A percentile compares a stretch with the other conserved stretches of the same genome.
Conservation (phyloP, 2,113 vertebrate species). For the Dicentrarchus labrax region DNA sequence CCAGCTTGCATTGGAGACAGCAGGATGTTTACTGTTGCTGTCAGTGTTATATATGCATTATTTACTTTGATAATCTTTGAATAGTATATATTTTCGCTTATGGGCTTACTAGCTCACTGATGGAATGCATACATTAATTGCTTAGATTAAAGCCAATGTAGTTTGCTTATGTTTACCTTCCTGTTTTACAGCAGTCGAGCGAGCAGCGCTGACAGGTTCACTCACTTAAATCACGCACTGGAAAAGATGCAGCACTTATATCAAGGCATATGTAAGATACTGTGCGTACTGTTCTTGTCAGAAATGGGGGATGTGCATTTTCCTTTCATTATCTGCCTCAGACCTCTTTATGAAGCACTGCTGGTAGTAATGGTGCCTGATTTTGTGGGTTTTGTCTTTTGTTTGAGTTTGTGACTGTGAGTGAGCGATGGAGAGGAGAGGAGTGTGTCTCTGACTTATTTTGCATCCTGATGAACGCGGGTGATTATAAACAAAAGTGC, state of each 20-base stretch:
- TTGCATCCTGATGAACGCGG: constrained; percentile 55
- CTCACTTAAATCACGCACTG: neutral
- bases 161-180: neutral
- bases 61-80: constrained; percentile 44
- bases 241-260: neutral
- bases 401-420: constrained; percentile 8
- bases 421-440: neutral
- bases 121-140: constrained; percentile 20
- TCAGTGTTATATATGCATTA: constrained; percentile 33
- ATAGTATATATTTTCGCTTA: constrained; percentile 2
- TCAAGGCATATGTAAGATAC: neutral
- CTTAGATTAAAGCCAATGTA: neutral
- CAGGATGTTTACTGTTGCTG: constrained; percentile 61
- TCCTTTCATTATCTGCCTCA: neutral
- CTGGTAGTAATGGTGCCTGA: constrained; percentile 27
- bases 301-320: neutral
- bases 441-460: constrained; percentile 48
- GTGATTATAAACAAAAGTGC: constrained; percentile 75
- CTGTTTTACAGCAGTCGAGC: neutral
- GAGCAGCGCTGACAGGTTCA: neutral
- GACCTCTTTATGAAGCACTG: constrained; percentile 6
- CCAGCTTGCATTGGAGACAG: constrained; percentile 18
- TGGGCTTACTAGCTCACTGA: constrained; percentile 11
- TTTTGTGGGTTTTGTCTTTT: constrained; percentile 20
- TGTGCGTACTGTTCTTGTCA: neutral